These are phyloP conservation scores for Conus canariensis DNA, from an alignment of 2,888 invertebrate genomes.

Conservation along the genomic window DNA sequence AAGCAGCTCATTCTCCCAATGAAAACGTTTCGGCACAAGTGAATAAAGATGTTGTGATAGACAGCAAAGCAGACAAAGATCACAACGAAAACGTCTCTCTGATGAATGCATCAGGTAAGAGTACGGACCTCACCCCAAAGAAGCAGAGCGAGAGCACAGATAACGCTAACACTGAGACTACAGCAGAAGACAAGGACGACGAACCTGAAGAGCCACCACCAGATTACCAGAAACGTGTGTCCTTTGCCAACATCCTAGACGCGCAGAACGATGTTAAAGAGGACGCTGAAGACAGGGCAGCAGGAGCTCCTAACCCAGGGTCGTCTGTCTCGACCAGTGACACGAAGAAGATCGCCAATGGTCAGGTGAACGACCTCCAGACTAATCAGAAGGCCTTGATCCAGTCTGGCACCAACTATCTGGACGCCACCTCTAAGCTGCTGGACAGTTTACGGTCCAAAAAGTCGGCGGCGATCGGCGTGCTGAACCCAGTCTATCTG, in stretches of 20 bases:
- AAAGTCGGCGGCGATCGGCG: not conserved
- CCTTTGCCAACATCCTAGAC: constrained; percentile 1
- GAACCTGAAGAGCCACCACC: constrained; percentile 14
- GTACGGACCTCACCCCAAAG: not conserved
- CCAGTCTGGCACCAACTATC: not conserved
- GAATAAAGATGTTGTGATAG: not conserved
- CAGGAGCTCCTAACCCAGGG: not conserved
- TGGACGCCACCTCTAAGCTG: constrained; percentile 17
- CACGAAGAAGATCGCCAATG: not conserved
- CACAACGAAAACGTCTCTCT: not conserved
- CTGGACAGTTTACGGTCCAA: not conserved
- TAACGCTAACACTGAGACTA: not conserved
- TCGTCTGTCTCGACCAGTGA: not conserved
- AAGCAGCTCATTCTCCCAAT: not conserved
- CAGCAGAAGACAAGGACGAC: not conserved
- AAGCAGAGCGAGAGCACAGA: not conserved
- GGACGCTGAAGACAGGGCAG: not conserved
- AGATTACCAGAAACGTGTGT: constrained; percentile 24
- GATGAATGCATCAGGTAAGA: not conserved
- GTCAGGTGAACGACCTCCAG: not conserved
- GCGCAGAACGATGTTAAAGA: not conserved
- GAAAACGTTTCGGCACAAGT: not conserved
- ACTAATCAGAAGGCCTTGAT: too few relatives aligned
- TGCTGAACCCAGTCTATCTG: not conserved
- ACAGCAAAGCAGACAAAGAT: not conserved